Percentiles rank a stretch among this genome's conserved stretches.
These are phyloP conservation scores for Drosophila histrio DNA, from an alignment of 2,888 invertebrate genomes.

Conservation along the genomic window DNA sequence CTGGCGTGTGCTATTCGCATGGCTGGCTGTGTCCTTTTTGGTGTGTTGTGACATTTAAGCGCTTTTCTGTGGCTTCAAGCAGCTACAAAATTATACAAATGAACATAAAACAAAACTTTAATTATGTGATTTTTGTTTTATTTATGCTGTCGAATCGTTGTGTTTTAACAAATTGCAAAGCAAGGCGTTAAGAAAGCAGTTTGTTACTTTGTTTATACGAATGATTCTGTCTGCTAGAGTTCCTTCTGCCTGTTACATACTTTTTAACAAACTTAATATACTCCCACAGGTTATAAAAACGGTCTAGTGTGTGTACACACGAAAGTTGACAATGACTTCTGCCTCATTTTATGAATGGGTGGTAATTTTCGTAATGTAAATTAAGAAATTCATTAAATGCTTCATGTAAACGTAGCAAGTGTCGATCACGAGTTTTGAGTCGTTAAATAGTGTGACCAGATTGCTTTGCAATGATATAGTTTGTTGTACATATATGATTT, in stretches of 20 bases:
- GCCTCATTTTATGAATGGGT: too few relatives aligned
- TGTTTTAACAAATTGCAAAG: neutral
- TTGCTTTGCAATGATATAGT: neutral
- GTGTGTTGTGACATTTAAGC: conserved; percentile 81
- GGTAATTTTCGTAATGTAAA: too few relatives aligned
- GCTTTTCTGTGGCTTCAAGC: conserved; percentile 29
- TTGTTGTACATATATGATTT: too few relatives aligned
- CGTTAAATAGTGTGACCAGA: conserved; percentile 8
- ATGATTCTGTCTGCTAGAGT: too few relatives aligned
- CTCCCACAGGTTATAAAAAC: too few relatives aligned
- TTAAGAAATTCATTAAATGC: too few relatives aligned
- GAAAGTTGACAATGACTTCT: too few relatives aligned
- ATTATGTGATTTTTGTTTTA: neutral
- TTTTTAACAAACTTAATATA: too few relatives aligned
- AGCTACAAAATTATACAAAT: conserved; percentile 27
- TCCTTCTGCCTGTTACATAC: too few relatives aligned
- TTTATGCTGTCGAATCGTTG: neutral
- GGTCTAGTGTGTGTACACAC: too few relatives aligned
- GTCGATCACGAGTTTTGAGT: neutral
- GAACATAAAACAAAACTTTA: neutral
- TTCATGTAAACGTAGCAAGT: too few relatives aligned
- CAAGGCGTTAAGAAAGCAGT: neutral
- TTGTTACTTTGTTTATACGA: too few relatives aligned
- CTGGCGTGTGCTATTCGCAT: conserved; percentile 55
- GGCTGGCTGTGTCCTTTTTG: conserved; percentile 71